Evolutionary conservation across 2,888 invertebrate species (phyloP).

Genomic region (Mycalesis mineus): DNA sequence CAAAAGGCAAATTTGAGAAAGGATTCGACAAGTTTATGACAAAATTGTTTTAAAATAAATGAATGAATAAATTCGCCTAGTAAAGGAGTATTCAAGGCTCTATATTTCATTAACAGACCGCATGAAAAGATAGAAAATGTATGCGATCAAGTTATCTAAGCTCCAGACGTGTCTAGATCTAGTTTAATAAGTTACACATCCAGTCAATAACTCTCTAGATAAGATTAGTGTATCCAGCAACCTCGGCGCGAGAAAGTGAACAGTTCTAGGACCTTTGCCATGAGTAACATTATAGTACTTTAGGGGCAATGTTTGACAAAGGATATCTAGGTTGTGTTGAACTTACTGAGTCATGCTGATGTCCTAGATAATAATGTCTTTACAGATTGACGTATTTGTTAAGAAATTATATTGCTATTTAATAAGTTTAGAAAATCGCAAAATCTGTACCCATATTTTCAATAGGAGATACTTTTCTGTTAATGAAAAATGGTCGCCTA

Average conservation of each 20-base stretch:
- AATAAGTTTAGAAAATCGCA: not conserved
- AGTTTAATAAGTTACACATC: constrained; percentile 11
- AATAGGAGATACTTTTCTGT: too few species aligned
- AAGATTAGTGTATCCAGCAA: constrained; percentile 14
- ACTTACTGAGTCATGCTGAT: constrained; percentile 17
- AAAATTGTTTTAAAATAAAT: too few species aligned
- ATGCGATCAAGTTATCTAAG: not conserved
- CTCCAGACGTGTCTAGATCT: constrained; percentile 2
- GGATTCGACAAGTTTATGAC: too few species aligned
- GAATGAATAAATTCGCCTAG: too few species aligned
- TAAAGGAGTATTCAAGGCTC: not conserved
- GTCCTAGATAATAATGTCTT: not conserved
- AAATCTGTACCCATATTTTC: too few species aligned
- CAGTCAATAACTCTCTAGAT: constrained; percentile 17
- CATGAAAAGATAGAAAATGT: not conserved
- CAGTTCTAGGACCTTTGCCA: constrained; percentile 26
- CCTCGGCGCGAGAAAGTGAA: constrained; percentile 24
- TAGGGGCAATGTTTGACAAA: constrained; percentile 21
- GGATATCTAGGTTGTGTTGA: constrained; percentile 15
- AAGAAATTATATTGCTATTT: not conserved
- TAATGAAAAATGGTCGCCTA: too few species aligned
- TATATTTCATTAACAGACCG: not conserved
- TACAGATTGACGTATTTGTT: not conserved
- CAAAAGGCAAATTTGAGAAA: too few species aligned
- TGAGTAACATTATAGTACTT: constrained; percentile 22